phyloP scores from a whole-genome alignment of 2,113 vertebrate genomes.

The Acrocephalus kingi region DNA sequence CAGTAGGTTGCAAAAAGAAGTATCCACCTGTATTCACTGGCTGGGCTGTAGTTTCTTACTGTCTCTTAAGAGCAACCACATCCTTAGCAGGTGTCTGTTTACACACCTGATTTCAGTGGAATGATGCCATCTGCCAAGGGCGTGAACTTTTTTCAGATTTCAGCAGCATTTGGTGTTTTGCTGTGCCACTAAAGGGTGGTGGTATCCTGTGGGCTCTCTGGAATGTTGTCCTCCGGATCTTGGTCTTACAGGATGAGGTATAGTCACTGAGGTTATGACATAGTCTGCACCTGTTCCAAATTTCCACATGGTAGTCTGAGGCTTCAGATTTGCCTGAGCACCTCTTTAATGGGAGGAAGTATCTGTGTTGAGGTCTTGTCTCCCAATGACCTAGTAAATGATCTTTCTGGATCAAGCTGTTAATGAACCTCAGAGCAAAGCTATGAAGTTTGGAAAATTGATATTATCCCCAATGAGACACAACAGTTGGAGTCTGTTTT shows the following conservation, averaged over 20 bases:
- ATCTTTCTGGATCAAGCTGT: not conserved
- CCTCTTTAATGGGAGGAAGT: not conserved
- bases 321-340: not conserved
- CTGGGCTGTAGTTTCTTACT: slow-evolving; percentile 49
- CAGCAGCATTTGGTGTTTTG: not conserved
- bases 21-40: slow-evolving; percentile 49
- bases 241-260: not conserved
- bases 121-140: slow-evolving; percentile 42
- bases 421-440: not conserved
- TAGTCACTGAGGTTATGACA: not conserved
- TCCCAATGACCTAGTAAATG: not conserved
- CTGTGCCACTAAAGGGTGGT: not conserved
- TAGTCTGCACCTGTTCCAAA: not conserved
- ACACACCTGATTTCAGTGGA: slow-evolving; percentile 52
- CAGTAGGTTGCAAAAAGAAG: slow-evolving; percentile 32
- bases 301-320: not conserved
- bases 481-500: not conserved
- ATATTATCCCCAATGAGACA: not conserved
- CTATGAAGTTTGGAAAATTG: not conserved
- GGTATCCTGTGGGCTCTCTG: not conserved
- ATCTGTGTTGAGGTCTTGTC: not conserved
- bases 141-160: slow-evolving; percentile 9
- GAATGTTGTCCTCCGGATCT: not conserved
- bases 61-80: slow-evolving; percentile 59
- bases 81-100: slow-evolving; percentile 64